These are phyloP conservation scores for Rhinoraja longicauda DNA, from an alignment of 2,797 vertebrate species.

Conservation along the genomic window DNA sequence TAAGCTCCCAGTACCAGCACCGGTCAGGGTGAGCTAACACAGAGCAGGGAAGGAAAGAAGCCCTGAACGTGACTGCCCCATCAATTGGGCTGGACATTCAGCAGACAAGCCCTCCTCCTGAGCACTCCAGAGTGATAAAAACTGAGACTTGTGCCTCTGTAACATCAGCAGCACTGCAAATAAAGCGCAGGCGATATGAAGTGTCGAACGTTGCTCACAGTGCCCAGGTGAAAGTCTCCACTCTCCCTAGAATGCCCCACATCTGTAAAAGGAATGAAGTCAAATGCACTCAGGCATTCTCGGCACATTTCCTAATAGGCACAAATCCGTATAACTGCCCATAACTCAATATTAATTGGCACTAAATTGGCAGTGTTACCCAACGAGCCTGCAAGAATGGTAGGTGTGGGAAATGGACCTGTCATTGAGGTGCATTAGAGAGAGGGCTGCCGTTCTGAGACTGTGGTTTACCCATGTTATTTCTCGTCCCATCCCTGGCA, in stretches of 20 bases:
- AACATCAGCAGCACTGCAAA: neutral
- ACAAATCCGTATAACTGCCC: neutral
- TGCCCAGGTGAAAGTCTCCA: neutral
- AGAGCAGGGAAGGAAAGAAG: neutral
- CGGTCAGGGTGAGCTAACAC: neutral
- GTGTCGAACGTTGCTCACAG: neutral
- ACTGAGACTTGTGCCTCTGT: neutral
- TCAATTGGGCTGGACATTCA: no score
- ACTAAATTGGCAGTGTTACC: slow-evolving; percentile 1
- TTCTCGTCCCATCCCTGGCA: neutral
- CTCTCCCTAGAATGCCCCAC: neutral
- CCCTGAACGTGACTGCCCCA: neutral
- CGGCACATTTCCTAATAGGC: neutral
- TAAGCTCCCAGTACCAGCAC: neutral
- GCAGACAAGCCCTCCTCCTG: neutral
- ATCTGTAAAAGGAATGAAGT: neutral
- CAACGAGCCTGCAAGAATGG: neutral
- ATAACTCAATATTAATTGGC: slow-evolving; percentile 9
- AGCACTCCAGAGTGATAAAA: neutral
- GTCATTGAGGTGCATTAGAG: neutral
- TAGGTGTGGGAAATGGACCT: neutral
- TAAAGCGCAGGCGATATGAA: neutral
- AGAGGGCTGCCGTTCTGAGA: neutral
- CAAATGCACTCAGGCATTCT: neutral
- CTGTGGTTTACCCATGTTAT: neutral